Base-by-base conservation (phyloP, 2,797 vertebrate genomes). In the Crenuchus spilurus region DNA sequence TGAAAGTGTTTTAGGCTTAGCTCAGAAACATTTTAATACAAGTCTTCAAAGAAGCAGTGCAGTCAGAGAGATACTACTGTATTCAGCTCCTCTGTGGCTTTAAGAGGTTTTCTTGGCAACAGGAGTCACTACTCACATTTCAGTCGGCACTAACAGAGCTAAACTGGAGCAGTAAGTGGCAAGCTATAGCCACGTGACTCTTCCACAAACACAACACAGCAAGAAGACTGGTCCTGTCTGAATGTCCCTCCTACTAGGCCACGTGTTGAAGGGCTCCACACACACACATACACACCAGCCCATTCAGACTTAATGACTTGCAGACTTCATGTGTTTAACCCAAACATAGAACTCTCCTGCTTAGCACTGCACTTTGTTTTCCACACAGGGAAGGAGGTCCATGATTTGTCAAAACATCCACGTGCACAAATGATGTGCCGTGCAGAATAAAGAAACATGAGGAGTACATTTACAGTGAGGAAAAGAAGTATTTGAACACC, bases 241-340 rank as follows among this genome's bases (percentile, higher is more conserved):
- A 51, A 76, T 8, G 49, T 24, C 28, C 46, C 13, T 69, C 49
- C 60, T 72, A 42, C 54, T 55, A 76, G 66, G 42, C 65, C 63
- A 63, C 61, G 41, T 39, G 62, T 64, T 30, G 70, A 61, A 31
- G 54, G 48, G 61, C 58, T 58, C 76, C 70, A 33, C 62, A 61
- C 65, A n/a, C 63, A 48, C 33, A 57, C 22, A 18, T 11, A 51
- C 46, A 41, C 24, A 58, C n/a, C 62, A 69, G 61, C 26, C 24
- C 70, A 75, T 67, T 33, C 33, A 70, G 60, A 75, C 70, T 75
- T 73, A 81, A 77, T 62, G 48, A 67, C 30, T 77, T 75, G 63
- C 73, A 80, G 78, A 74, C 62, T 46, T 55, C 55, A 62, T 71
- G 66, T 74, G 73, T 73, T 58, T 31, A 22, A 30, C 37, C 67